Evolutionary conservation across 2,113 vertebrate genomes (phyloP).

Genomic region (Calyptommatus sinebrachiatus): DNA sequence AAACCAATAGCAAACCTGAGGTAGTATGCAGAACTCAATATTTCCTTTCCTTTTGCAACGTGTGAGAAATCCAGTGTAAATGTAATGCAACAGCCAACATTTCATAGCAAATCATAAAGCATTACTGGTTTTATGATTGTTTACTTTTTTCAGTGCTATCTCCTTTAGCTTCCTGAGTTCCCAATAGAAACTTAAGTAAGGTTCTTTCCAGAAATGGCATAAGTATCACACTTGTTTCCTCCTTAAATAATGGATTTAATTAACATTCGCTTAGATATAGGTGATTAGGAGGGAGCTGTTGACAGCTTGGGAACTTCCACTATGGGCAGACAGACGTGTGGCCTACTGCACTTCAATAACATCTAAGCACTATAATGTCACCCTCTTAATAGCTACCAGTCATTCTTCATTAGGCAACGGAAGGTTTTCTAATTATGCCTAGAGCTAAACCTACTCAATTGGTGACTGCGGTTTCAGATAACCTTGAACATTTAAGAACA

Average conservation of each 20-base stretch:
- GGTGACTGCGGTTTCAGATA: neutral
- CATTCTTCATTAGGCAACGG: conserved; percentile 25
- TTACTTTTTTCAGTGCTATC: neutral
- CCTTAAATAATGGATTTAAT: conserved; percentile 52
- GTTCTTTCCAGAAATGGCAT: neutral
- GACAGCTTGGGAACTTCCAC: conserved; percentile 30
- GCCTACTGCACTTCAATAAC: neutral
- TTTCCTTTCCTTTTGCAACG: too few species aligned
- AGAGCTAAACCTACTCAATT: neutral
- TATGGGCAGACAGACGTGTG: conserved; percentile 29
- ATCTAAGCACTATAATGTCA: neutral
- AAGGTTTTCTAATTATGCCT: conserved; percentile 7
- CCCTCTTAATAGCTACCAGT: neutral
- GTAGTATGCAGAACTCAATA: too few species aligned
- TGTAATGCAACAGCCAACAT: fast-evolving
- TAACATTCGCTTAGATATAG: conserved; percentile 27
- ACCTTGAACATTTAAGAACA: conserved; percentile 15
- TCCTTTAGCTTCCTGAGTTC: fast-evolving
- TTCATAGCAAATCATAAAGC: neutral
- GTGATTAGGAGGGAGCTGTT: conserved; percentile 36
- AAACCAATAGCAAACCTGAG: too few species aligned
- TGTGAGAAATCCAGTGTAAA: neutral
- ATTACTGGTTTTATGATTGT: neutral
- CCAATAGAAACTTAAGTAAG: neutral
- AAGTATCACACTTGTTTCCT: conserved; percentile 26